Evolutionary conservation across 2,888 invertebrate genomes (phyloP), one percentile per base, ranked within the genome.

Genomic region (Netelia virgata): DNA sequence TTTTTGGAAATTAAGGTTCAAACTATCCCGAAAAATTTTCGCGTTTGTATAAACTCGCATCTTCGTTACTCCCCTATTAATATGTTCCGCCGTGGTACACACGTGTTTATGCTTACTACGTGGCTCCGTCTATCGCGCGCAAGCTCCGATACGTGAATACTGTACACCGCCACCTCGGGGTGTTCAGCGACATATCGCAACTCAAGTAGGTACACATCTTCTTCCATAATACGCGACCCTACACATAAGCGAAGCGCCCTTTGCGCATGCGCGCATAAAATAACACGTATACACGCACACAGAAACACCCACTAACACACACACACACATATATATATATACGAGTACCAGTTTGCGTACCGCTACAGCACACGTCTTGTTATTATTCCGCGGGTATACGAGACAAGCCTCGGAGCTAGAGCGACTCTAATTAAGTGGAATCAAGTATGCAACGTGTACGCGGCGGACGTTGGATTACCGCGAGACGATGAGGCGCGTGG

Each of bases 341-440:
- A 57, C 53, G 28, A 43, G 50, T 53, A 57, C 66, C 66, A 36
- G 68, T 59, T 72, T 72, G 73, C 50, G 83, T 80, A 68, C 75
- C 77, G 80, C 63, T 76, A 59, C 43, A 75, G 77, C 84, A 76
- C 75, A 81, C 78, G 70, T 80, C 84, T 89, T 87, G 86, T 90
- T 90, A 89, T 89, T 89, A 90, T 90, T 90, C 89, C 75, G 85
- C 74, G 86, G 74, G 84, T 84, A 77, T 83, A 86, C 81, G 80
- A 86, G 82, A 83, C 64, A 23, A 80, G 85, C 80, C 85, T 82
- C 83, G 87, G 85, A 86, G 89, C 87, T 90, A 88, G 78, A 90
- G 88, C 88, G 88, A 86, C 84, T 90, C 90, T 90, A 92, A 92
- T 92, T 91, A 91, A 91, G 90, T 90, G 89, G 89, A 91, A 92